Evolutionary conservation across 2,113 vertebrate species (phyloP), one percentile per base, ranked within the genome.

Genomic region (Spea bombifrons): DNA sequence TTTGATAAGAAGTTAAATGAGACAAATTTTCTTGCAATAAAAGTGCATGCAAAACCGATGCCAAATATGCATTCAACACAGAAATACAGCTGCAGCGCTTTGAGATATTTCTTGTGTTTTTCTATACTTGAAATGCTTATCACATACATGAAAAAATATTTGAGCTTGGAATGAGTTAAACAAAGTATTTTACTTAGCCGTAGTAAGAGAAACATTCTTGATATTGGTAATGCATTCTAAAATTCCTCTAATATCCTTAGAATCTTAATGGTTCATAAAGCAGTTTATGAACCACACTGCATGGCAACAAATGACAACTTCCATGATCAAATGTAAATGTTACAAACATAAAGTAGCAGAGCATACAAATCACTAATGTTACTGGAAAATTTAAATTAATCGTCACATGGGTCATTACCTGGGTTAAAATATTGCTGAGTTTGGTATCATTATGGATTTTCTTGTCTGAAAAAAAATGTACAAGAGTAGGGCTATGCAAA

Each of bases 371-470:
- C 63, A 79, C 70, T 79, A 73, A 79, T 67, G 61, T 73, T 79
- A 44, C 76, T 48, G 12, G 12, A 30, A 71, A 64, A 78, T 71
- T 52, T 67, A 73, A 73, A 79, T 73, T 66, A 71, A 73, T 79
- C 70, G 45, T 66, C 49, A 8, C 47, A 52, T 67, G 77, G 77
- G 50, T 73, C 70, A 79, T 79, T 79, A 57, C 75, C 4, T 5
- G 15, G 50, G 63, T 78, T 49, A 71, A 59, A 15, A 15, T 9
- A 68, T 66, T 59, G 9, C 75, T 73, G 13, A 81, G 30, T 77
- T 83, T 47, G 45, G 47, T 48, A 66, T 84, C 85, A 78, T 5
- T 0, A 73, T 73, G 65, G 52, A 85, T 66, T 71, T 81, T 83
- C 74, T 76, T 55, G 44, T 71, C 80, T 78, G 46, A 87, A 87